A percentile compares a stretch with the other conserved stretches of the same genome.
Conservation (phyloP, 2,888 invertebrate genomes). For the Yponomeuta sedellus region DNA sequence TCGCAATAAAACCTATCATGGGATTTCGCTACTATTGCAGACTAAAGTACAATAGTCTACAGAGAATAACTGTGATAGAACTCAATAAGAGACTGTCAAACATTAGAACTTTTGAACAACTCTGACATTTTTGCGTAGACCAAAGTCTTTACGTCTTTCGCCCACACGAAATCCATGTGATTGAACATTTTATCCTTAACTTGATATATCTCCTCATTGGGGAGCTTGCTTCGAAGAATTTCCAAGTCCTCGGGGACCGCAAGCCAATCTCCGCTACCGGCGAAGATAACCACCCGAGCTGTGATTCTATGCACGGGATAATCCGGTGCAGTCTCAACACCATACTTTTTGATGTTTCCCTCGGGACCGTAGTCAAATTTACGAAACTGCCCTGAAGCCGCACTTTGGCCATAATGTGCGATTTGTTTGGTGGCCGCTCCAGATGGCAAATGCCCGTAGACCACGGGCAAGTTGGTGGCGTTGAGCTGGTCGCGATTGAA, state of each 20-base stretch:
- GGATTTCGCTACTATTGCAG: too few relatives aligned
- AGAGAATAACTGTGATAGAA: too few relatives aligned
- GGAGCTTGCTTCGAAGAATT: slow-evolving; percentile 67
- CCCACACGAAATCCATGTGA: slow-evolving; percentile 54
- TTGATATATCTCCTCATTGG: slow-evolving; percentile 76
- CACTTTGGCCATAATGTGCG: slow-evolving; percentile 32
- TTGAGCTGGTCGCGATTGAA: slow-evolving; percentile 30
- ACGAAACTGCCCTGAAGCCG: slow-evolving; percentile 47
- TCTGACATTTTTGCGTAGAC: background rate
- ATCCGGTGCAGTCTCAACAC: slow-evolving; percentile 40
- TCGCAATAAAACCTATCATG: too few relatives aligned
- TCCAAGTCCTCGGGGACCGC: slow-evolving; percentile 75
- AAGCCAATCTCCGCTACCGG: slow-evolving; percentile 77
- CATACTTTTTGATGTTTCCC: slow-evolving; percentile 52
- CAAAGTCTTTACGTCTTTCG: slow-evolving; percentile 7
- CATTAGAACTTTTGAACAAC: background rate
- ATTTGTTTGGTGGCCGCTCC: slow-evolving; percentile 63
- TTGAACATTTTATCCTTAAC: slow-evolving; percentile 67
- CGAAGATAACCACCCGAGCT: slow-evolving; percentile 54
- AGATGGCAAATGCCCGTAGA: slow-evolving; percentile 32
- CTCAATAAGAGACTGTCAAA: too few relatives aligned
- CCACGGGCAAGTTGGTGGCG: slow-evolving; percentile 22
- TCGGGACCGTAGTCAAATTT: slow-evolving; percentile 52
- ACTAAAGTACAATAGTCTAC: too few relatives aligned
- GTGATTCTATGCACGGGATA: slow-evolving; percentile 52